Percentiles rank a stretch among this genome's conserved stretches.
These are phyloP conservation scores for Holcopasites calliopsidis DNA, from an alignment of 1,140 invertebrate genomes.

Conservation along the genomic window DNA sequence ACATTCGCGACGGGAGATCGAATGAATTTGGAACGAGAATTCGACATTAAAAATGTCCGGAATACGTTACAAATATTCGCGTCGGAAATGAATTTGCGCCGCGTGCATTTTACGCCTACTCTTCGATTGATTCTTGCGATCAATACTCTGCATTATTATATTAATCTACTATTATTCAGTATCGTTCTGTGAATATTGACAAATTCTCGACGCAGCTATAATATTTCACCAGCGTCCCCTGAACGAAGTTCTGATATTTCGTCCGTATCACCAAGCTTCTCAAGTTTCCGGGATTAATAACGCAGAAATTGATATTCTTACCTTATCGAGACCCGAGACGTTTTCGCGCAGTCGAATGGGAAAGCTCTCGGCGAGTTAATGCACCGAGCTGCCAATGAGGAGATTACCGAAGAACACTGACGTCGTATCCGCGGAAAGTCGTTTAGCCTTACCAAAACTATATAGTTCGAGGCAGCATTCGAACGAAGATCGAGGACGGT, in stretches of 20 bases:
- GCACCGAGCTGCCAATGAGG: constrained; percentile 15
- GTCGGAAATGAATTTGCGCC: too few relatives aligned
- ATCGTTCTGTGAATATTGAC: too few relatives aligned
- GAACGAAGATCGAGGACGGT: constrained; percentile 25
- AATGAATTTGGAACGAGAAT: too few relatives aligned
- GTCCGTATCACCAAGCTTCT: not conserved
- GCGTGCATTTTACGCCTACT: too few relatives aligned
- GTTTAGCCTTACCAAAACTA: constrained; percentile 23
- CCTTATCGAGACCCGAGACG: not conserved
- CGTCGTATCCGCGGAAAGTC: not conserved
- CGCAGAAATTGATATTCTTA: not conserved
- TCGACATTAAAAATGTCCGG: too few relatives aligned
- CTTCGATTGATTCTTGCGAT: too few relatives aligned
- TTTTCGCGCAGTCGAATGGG: not conserved
- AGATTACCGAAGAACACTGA: constrained; percentile 8
- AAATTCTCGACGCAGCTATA: too few relatives aligned
- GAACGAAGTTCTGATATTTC: too few relatives aligned
- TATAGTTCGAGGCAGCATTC: constrained; percentile 13
- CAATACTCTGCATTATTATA: too few relatives aligned
- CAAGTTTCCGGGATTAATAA: not conserved
- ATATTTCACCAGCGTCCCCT: too few relatives aligned
- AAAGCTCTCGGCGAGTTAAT: not conserved
- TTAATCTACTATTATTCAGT: too few relatives aligned
- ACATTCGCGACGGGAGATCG: not conserved
- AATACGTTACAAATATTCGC: too few relatives aligned